Evolutionary conservation across 2,797 vertebrate species (phyloP).

Genomic region (Graptemys geographica): DNA sequence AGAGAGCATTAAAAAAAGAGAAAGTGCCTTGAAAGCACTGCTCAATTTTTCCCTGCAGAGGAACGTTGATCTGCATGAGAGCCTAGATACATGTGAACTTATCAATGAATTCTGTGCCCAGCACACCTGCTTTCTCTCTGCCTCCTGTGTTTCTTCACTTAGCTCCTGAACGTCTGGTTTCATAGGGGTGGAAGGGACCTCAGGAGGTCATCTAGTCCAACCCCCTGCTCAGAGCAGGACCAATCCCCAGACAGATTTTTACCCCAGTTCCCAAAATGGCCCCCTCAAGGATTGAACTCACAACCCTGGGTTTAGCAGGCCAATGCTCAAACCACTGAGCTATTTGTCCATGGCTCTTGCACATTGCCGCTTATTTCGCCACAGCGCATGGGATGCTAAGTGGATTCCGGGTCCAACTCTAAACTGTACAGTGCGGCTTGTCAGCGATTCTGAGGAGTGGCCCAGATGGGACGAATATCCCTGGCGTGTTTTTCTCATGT

Average conservation of each 20-base stretch:
- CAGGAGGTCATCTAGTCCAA: too few species aligned
- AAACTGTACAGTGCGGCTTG: neutral
- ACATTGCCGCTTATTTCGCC: neutral
- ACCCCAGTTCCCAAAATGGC: too few species aligned
- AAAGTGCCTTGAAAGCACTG: neutral
- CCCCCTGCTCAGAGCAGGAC: too few species aligned
- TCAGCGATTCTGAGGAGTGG: too few species aligned
- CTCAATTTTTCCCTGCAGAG: neutral
- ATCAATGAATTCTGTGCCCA: accelerated
- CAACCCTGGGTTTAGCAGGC: too few species aligned
- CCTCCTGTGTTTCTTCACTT: neutral
- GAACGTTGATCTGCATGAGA: neutral
- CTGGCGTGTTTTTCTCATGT: neutral
- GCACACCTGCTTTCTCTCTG: neutral
- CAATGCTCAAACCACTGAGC: too few species aligned
- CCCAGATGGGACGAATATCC: neutral
- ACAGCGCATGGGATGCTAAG: neutral
- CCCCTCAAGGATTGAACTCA: too few species aligned
- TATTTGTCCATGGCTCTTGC: neutral
- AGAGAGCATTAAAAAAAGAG: neutral
- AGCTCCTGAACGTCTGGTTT: neutral
- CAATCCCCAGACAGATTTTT: too few species aligned
- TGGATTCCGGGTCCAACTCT: neutral
- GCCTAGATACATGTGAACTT: neutral
- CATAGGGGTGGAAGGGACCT: too few species aligned